These are phyloP conservation scores for Phthorimaea operculella DNA, from an alignment of 1,140 invertebrate species.

Conservation along the genomic window DNA sequence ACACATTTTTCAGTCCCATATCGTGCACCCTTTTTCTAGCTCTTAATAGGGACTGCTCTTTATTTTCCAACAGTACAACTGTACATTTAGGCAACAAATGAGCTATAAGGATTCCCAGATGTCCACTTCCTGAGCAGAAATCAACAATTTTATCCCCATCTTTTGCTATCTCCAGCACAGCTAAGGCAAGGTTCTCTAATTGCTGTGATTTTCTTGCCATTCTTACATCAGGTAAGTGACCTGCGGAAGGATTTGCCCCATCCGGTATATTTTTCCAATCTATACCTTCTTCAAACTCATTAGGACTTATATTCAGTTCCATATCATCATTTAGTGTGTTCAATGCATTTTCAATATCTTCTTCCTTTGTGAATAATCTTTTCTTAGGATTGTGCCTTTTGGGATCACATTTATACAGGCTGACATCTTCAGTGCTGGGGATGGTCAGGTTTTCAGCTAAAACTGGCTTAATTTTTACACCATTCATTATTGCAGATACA, in stretches of 20 bases:
- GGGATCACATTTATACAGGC: slow-evolving; percentile 84
- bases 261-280: slow-evolving; percentile 75
- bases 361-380: slow-evolving; percentile 79
- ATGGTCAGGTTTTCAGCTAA: slow-evolving; percentile 23
- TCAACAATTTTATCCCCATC: slow-evolving; percentile 81
- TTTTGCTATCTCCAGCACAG: slow-evolving; percentile 76
- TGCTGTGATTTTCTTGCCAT: slow-evolving; percentile 87
- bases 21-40: slow-evolving; percentile 78
- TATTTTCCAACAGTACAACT: slow-evolving; percentile 91
- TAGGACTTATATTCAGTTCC: slow-evolving; percentile 50
- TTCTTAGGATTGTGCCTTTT: slow-evolving; percentile 79
- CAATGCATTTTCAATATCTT: slow-evolving; percentile 77
- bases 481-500: slow-evolving; percentile 29
- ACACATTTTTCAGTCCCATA: slow-evolving; percentile 80
- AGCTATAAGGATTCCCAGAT: slow-evolving; percentile 89
- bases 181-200: slow-evolving; percentile 86
- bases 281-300: slow-evolving; percentile 28
- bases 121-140: slow-evolving; percentile 94
- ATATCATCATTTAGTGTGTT: slow-evolving; percentile 39
- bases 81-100: slow-evolving; percentile 79
- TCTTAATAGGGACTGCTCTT: slow-evolving; percentile 84
- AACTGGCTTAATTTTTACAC: slow-evolving; percentile 13
- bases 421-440: slow-evolving; percentile 67
- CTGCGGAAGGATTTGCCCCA: slow-evolving; percentile 79
- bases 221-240: slow-evolving; percentile 80